Evolutionary conservation across 1,140 invertebrate genomes (phyloP), one percentile per base, ranked within the genome.

Genomic region (Brachionus koreanus): DNA sequence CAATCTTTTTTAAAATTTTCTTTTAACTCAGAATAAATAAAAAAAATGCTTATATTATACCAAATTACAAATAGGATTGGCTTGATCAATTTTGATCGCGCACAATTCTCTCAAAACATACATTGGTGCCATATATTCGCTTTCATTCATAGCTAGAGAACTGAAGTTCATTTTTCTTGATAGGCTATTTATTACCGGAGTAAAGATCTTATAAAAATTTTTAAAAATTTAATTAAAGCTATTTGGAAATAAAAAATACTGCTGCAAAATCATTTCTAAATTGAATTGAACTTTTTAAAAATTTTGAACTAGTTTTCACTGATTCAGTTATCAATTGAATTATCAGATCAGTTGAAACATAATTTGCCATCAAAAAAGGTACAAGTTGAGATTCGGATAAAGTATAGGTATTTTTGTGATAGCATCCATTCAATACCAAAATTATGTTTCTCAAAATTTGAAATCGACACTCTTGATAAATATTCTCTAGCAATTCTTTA

Each of bases 321-420:
- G 76, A 65, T 43, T 79, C 76, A 12, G 5, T 79, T 23, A 79
- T 79, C 29, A 79, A 42, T 4, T 79, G 33, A 42, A 12, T 13
- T 37, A 65, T 61, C 7, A 79, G 35, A 23, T 79, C 76, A 39
- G 9, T 42, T 16, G 49, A 52, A 16, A 65, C 29, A 29, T 61
- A 79, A 25, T 79, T 79, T 13, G 49, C 49, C n/a, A 79, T 42
- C 19, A 79, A 79, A 35, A 61, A 42, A 23, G 76, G 49, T 3
- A 52, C 57, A 7, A 79, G 25, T n/a, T 79, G 76, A 35, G 76
- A 79, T 79, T 79, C 37, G 13, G 49, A 39, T 65, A 79, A 61
- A 43, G 4, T 43, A 23, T 42, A 79, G 12, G 25, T 13, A 39
- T 61, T 37, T 12, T 39, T 39, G 9, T 61, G 49, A 35, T 35